Conservation (phyloP, 2,113 vertebrate species). For the Myodes glareolus region DNA sequence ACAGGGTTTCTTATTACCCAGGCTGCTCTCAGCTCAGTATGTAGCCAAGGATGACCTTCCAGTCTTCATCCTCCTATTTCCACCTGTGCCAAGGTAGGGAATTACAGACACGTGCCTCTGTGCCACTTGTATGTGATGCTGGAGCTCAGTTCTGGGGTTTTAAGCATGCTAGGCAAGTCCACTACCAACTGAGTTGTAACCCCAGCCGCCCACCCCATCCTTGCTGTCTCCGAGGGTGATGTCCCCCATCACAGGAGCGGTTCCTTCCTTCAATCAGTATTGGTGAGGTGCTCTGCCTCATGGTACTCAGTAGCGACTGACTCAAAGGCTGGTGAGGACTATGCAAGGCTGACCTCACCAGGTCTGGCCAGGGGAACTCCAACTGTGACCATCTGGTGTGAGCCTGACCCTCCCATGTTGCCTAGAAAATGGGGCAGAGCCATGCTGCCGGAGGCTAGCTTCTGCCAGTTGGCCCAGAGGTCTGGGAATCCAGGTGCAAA, state of each 20-base stretch:
- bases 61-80: not conserved
- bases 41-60: not conserved
- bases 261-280: constrained; percentile 23
- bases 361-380: constrained; percentile 40
- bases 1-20: not conserved
- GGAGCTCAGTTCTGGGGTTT: not conserved
- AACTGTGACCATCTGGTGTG: constrained; percentile 67
- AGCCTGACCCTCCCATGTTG: not conserved
- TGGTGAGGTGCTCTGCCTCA: not conserved
- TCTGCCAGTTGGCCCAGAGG: constrained; percentile 65
- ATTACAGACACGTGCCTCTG: not conserved
- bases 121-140: not conserved
- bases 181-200: not conserved
- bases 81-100: not conserved
- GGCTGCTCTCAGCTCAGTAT: not conserved
- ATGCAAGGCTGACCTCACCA: constrained; percentile 58
- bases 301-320: constrained; percentile 23
- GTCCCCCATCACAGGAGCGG: not conserved
- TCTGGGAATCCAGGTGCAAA: constrained; percentile 78
- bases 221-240: not conserved
- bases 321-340: constrained; percentile 39
- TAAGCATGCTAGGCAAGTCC: not conserved
- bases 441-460: not conserved
- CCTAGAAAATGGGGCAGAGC: constrained; percentile 30
- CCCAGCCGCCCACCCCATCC: too few relatives aligned